Evolutionary conservation across 2,797 vertebrate genomes (phyloP).

Genomic region (Megalops cyprinoides): DNA sequence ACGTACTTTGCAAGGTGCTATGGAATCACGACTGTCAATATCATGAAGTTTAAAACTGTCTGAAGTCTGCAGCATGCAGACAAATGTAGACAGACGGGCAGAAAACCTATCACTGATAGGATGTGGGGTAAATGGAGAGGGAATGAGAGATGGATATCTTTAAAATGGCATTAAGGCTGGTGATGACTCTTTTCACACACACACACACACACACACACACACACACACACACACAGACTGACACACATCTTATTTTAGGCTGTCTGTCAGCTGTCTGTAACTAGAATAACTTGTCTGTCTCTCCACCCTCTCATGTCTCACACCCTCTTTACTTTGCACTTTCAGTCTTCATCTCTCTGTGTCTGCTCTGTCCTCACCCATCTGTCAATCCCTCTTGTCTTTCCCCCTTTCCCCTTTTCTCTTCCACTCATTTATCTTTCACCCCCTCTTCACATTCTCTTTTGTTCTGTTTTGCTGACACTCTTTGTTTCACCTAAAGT

Average conservation of each 20-base stretch:
- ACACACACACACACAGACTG: conserved; percentile 51
- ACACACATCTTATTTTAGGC: conserved; percentile 67
- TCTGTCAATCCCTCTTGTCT: conserved; percentile 34
- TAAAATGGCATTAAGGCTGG: background rate
- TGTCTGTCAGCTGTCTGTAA: conserved; percentile 71
- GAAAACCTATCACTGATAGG: background rate
- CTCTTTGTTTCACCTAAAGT: background rate
- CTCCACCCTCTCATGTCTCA: conserved; percentile 24
- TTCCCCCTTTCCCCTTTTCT: conserved; percentile 34
- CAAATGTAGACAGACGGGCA: background rate
- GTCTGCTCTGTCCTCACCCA: conserved; percentile 7
- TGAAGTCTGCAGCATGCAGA: no score
- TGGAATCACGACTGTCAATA: no score
- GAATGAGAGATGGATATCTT: background rate
- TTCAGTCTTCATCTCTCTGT: background rate
- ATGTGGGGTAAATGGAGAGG: background rate
- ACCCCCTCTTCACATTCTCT: conserved; percentile 36
- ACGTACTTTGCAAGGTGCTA: background rate
- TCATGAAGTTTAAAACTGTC: no score
- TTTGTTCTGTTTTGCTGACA: conserved; percentile 34
- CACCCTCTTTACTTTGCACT: conserved; percentile 3
- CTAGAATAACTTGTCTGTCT: conserved; percentile 72
- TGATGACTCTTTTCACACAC: conserved; percentile 19
- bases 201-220: conserved; percentile 15
- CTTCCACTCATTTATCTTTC: background rate